Conservation (phyloP, 2,113 vertebrate species). For the Mystacornis crossleyi region DNA sequence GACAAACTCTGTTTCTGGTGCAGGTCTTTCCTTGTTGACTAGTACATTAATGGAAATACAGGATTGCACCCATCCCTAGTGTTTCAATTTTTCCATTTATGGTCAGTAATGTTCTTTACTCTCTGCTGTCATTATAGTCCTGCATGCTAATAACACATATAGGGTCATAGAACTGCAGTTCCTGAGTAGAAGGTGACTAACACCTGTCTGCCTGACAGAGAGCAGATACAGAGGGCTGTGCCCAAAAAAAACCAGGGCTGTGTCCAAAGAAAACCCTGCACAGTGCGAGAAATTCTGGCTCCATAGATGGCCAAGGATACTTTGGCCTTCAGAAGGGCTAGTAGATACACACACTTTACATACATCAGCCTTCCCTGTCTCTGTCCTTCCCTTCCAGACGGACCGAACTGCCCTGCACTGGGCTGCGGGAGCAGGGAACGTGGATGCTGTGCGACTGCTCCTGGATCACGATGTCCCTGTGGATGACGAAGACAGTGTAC, state of each 20-base stretch:
- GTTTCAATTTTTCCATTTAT: neutral
- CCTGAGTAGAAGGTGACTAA: neutral
- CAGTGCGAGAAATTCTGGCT: neutral
- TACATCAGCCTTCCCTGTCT: neutral
- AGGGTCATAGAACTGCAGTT: neutral
- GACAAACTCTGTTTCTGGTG: neutral
- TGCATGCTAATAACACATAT: too few relatives aligned
- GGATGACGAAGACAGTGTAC: conserved; percentile 83
- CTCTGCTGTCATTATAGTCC: neutral
- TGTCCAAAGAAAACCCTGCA: neutral
- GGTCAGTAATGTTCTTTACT: neutral
- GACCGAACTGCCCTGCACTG: conserved; percentile 88
- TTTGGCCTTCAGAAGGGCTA: neutral
- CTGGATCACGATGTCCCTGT: conserved; percentile 78
- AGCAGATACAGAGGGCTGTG: neutral
- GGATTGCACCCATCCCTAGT: neutral
- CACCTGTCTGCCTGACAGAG: neutral
- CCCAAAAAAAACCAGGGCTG: neutral
- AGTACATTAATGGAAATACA: neutral
- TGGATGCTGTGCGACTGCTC: conserved; percentile 83
- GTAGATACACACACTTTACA: too few relatives aligned
- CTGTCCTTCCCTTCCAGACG: conserved; percentile 63
- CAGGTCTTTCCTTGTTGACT: neutral
- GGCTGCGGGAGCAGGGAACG: conserved; percentile 83
- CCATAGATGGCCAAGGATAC: neutral